Evolutionary conservation across 2,888 invertebrate species (phyloP).

Genomic region (Diaphora mendica): DNA sequence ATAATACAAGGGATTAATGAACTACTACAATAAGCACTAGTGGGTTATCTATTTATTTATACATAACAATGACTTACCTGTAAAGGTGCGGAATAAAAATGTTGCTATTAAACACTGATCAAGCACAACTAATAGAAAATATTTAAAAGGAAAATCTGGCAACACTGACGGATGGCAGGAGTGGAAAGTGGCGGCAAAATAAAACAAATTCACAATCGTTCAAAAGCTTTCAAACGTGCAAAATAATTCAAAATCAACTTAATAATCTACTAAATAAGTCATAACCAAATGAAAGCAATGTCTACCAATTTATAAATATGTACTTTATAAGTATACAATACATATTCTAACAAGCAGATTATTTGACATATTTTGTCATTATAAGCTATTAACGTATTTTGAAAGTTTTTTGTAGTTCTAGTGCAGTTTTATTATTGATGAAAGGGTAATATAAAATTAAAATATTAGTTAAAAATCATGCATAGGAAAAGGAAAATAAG

Average conservation of each 20-base stretch:
- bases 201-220: conserved; percentile 86
- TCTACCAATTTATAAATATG: not conserved
- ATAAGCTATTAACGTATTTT: conserved; percentile 10
- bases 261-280: conserved; percentile 40
- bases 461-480: conserved; percentile 49
- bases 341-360: conserved; percentile 31
- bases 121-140: conserved; percentile 61
- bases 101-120: conserved; percentile 67
- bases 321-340: not conserved
- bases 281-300: conserved; percentile 26
- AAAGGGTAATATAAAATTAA: conserved; percentile 27
- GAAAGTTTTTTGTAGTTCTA: conserved; percentile 9
- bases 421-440: conserved; percentile 29
- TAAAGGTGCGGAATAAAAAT: conserved; percentile 53
- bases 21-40: conserved; percentile 58
- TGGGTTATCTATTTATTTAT: conserved; percentile 41
- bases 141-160: conserved; percentile 63
- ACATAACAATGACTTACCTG: conserved; percentile 72
- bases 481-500: conserved; percentile 46
- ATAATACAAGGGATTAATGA: conserved; percentile 53
- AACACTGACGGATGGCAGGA: conserved; percentile 66
- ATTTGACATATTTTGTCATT: conserved; percentile 25
- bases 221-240: conserved; percentile 87
- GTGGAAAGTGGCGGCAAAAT: conserved; percentile 67
- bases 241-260: conserved; percentile 46